A percentile compares a stretch with the other conserved stretches of the same genome.
phyloP scores from a whole-genome alignment of 37 sponge, comb jelly and placozoan genomes.

The Spongia lamella region DNA sequence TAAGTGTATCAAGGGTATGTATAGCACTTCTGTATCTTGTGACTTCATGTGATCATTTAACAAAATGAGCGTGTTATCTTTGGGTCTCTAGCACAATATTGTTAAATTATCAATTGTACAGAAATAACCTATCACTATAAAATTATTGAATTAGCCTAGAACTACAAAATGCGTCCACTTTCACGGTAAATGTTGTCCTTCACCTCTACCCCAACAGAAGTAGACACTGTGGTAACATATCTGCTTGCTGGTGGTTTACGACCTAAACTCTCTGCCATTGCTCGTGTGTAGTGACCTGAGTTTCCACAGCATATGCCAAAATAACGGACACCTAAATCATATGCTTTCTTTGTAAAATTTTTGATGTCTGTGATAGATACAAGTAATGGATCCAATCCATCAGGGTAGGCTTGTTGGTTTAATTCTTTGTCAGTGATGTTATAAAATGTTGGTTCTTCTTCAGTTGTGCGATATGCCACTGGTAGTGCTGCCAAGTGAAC shows the following conservation, averaged over 20 bases:
- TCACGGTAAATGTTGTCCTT: no score
- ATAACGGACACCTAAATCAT: slow-evolving; percentile 56
- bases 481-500: slow-evolving; percentile 56
- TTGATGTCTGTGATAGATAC: slow-evolving; percentile 35
- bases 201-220: no score
- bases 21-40: no score
- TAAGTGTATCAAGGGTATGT: no score
- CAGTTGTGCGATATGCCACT: slow-evolving; percentile 61
- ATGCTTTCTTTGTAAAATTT: slow-evolving; percentile 39
- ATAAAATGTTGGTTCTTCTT: slow-evolving; percentile 25
- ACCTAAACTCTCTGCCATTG: slow-evolving; percentile 60
- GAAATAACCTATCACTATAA: no score
- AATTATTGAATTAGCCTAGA: no score
- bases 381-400: slow-evolving; percentile 40
- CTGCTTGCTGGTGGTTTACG: slow-evolving; percentile 29
- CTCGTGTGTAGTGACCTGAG: slow-evolving; percentile 39
- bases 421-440: slow-evolving; percentile 32
- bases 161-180: no score
- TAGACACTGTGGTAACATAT: slow-evolving; percentile 6
- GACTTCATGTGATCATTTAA: no score
- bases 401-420: slow-evolving; percentile 47
- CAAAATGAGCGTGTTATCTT: no score
- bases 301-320: slow-evolving; percentile 77
- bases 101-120: no score
- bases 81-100: no score